Percentiles rank a stretch among this genome's conserved stretches.
Conservation (phyloP, 2,888 invertebrate species). For the Hypselothyrea guttata region DNA sequence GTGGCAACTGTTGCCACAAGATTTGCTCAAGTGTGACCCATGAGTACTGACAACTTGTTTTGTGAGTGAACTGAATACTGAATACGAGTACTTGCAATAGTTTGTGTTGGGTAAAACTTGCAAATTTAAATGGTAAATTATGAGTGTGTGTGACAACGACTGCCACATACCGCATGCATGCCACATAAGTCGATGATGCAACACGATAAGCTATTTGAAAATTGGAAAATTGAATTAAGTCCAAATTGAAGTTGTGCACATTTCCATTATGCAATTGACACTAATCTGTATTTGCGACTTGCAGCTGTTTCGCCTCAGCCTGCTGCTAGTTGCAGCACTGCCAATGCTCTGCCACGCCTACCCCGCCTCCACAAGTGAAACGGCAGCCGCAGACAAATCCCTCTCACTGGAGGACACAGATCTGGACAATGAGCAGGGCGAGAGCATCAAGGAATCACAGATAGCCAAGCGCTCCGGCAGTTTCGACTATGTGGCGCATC, state of each 20-base stretch:
- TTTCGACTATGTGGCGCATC: slow-evolving; percentile 79
- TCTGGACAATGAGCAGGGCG: slow-evolving; percentile 77
- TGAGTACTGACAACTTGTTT: slow-evolving; percentile 9
- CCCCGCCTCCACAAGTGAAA: slow-evolving; percentile 53
- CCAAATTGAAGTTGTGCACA: slow-evolving; percentile 1
- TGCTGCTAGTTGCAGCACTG: slow-evolving; percentile 60
- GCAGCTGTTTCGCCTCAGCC: slow-evolving; percentile 58
- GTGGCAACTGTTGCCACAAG: slow-evolving; percentile 22
- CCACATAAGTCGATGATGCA: slow-evolving; percentile 41
- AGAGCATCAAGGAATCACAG: slow-evolving; percentile 76
- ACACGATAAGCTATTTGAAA: slow-evolving; percentile 42
- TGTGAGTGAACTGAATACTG: too few relatives aligned
- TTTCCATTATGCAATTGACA: slow-evolving; percentile 8
- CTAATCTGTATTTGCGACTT: too few relatives aligned
- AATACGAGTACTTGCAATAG: slow-evolving; percentile 4
- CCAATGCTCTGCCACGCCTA: slow-evolving; percentile 73
- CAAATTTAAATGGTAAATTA: slow-evolving; percentile 33
- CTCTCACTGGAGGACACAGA: slow-evolving; percentile 73
- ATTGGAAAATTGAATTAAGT: slow-evolving; percentile 53
- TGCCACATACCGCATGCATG: slow-evolving; percentile 30
- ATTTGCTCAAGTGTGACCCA: slow-evolving; percentile 38
- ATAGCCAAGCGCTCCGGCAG: slow-evolving; percentile 80
- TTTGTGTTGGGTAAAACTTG: slow-evolving; percentile 17
- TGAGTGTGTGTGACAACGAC: slow-evolving; percentile 40
- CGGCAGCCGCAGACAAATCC: slow-evolving; percentile 59